Evolutionary conservation across 2,113 vertebrate genomes (phyloP), one percentile per base, ranked within the genome.

Genomic region (Piaya cayana): DNA sequence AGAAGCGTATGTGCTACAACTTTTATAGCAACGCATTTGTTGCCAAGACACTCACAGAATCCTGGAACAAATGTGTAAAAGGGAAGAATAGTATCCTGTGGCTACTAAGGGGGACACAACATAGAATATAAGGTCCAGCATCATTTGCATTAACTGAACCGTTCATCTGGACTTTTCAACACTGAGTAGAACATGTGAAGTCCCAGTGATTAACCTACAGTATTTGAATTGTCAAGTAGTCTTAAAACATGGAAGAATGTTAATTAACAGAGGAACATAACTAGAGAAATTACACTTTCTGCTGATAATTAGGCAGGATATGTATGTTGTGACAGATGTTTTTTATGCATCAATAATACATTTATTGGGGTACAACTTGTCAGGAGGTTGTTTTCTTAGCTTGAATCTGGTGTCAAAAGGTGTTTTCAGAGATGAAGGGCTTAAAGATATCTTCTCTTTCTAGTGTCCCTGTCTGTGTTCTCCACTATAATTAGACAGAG

Each of bases 1-100:
- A 94, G 76, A 92, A 91, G 30, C 43, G 82, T 43, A 65, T 71
- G 58, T 87, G 36, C 10, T 69, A 60, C 7, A 53, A 62, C 50
- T 96, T 85, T 85, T 94, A 97, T 90, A 96, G 95, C 69, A 97
- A 86, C 43, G 79, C 15, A 79, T 95, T 93, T 81, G 71, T 96
- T 95, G 39, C 12, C 12, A 39, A 80, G 27, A 55, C 56, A 76
- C 47, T 34, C 72, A 89, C 29, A 80, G 67, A 82, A 92, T 83
- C 36, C 52, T 37, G 47, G 88, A 91, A 85, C 36, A 95, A 96
- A 97, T 85, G 72, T 90, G 67, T 64, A 88, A 94, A 79, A 69
- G 25, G 13, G 34, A 55, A 85, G 43, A 69, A 69, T 78, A 92
- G 83, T 58, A 92, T 79, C 37, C 52, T 93, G 26, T 74, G 65